Evolutionary conservation across 2,797 vertebrate genomes (phyloP).

Genomic region (Psittacula derbiana): DNA sequence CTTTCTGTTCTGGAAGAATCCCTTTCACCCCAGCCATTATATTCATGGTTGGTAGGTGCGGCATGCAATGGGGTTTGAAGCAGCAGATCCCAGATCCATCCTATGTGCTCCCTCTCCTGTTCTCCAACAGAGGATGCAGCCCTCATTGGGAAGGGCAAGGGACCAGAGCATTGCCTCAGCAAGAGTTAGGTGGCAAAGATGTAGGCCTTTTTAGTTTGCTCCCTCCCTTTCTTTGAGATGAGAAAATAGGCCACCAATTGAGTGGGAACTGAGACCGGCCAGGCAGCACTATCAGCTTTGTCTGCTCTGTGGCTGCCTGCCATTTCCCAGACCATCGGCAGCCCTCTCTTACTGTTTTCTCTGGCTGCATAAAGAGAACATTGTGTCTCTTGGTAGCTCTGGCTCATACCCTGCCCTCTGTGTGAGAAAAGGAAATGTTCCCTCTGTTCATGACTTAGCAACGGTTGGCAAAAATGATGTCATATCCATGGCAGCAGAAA

Average conservation of each 20-base stretch:
- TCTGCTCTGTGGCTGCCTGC: constrained; percentile 24
- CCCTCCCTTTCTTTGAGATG: constrained; percentile 28
- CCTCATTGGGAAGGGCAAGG: not conserved
- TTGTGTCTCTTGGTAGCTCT: constrained; percentile 39
- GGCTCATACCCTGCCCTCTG: constrained; percentile 27
- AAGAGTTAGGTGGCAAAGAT: not conserved
- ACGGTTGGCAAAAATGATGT: constrained; percentile 64
- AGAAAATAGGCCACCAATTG: constrained; percentile 48
- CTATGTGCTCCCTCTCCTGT: not conserved
- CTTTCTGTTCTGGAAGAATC: not conserved
- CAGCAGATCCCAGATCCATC: not conserved
- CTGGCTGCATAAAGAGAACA: constrained; percentile 53
- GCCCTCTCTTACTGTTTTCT: constrained; percentile 13
- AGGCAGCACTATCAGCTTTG: not conserved
- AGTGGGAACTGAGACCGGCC: constrained; percentile 1
- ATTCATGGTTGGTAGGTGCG: not conserved
- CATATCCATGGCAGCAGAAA: constrained; percentile 70
- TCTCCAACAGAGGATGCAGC: not conserved
- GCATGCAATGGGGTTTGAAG: not conserved
- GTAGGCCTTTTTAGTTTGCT: not conserved
- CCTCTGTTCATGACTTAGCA: constrained; percentile 47
- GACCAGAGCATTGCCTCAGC: not conserved
- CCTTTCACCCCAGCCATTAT: not conserved
- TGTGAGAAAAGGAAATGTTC: constrained; percentile 58
- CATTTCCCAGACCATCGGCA: constrained; percentile 51